Base-by-base conservation (phyloP, 1,140 invertebrate species). In the Pygmarrhopalites habei region DNA sequence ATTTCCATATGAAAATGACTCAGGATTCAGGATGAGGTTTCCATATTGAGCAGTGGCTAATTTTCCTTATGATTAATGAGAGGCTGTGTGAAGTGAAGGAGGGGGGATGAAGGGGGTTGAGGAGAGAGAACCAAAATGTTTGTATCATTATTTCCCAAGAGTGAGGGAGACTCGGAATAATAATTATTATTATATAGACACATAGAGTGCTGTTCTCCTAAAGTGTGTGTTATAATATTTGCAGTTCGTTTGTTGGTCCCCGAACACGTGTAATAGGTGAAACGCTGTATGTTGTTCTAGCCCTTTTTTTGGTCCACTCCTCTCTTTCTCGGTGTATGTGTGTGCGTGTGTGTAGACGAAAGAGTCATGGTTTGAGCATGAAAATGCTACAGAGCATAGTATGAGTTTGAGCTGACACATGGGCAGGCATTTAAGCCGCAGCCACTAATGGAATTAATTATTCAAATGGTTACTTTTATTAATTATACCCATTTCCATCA, bases 31-130 rank as follows among this genome's bases (percentile, higher is more conserved):
- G 21, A 52, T 30, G 49, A 26, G 28, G 49, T 52, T 52, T 52
- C 49, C 49, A 52, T 52, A 52, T 52, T 52, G 49, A 52, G 49
- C 10, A 2, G 49, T 46, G 49, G 49, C 49, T 52, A 52, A 52
- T 52, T 52, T 29, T 21, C 19, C 19, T n/a, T 25, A 52, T 52
- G 49, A 52, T 52, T 52, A 52, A 52, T 52, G 49, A 52, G 44
- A n/a, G 7, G 35, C 35, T 10, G 35, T 39, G 35, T 7, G 17
- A 10, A 39, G 35, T n/a, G n/a, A n/a, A n/a, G n/a, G n/a, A n/a
- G n/a, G n/a, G n/a, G n/a, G n/a, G n/a, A n/a, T n/a, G n/a, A n/a
- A n/a, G n/a, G 5, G 32, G 15, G 15, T 15, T 5, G 15, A 35
- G 32, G 32, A 35, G 5, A 15, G 44, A 46, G 44, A 21, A 46